Base-by-base conservation (phyloP, 2,888 invertebrate genomes). In the Anarsia innoxiella region DNA sequence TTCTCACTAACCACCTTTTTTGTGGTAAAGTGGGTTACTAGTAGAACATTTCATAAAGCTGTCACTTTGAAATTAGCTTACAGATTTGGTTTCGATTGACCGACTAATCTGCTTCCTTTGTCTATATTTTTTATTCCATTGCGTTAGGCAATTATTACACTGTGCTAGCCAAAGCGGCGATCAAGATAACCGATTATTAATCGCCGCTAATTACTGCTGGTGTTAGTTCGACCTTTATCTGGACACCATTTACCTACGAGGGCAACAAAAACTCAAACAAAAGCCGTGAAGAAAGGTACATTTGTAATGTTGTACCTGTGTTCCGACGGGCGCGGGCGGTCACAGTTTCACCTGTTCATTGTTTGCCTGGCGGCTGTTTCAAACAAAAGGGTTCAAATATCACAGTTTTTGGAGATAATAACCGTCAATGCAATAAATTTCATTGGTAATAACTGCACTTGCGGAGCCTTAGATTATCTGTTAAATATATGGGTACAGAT, bases 171-270 rank as follows among this genome's bases (percentile, higher is more conserved):
- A 66, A 62, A 51, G 50, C 53, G 46, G 56, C 63, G 73, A 83
- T 83, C 83, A 70, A 84, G 84, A 84, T 84, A 84, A 80, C 72
- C 71, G 68, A 80, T 82, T 80, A 83, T 84, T 83, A 84, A 84
- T 83, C 71, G 79, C 67, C 71, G 56, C 80, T 84, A 84, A 83
- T 84, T 83, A 84, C 82, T 84, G 84, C 82, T 77, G 83, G 84
- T 84, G 83, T 84, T 84, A 76, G 79, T 69, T 69, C 76, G 75
- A 77, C 79, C 78, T 77, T 67, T 79, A 80, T 82, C 78, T 74
- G 77, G 71, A 82, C 84, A 82, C 78, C 75, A 75, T 77, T 82
- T 73, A 69, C 64, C 64, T 74, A 66, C 59, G 59, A 50, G 44
- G 43, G 46, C 45, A 49, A 66, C 66, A 77, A 80, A 82, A 80